Evolutionary conservation across 2,888 invertebrate species (phyloP).

Genomic region (Melieria omissa): DNA sequence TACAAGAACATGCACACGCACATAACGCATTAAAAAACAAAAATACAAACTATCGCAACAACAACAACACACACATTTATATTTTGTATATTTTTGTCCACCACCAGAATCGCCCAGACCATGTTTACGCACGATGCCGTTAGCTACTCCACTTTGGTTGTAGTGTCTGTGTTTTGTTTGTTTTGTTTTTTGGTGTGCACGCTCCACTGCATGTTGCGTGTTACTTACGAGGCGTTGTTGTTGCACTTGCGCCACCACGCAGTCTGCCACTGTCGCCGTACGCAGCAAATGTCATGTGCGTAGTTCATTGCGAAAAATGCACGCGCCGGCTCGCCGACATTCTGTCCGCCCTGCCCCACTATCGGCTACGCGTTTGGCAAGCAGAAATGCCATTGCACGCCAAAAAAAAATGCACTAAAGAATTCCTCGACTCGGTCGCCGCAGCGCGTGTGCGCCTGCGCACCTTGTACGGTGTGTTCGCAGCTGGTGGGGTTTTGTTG

Average conservation of each 20-base stretch:
- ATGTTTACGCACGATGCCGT: neutral
- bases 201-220: slow-evolving; percentile 11
- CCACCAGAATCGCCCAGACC: too few relatives aligned
- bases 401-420: neutral
- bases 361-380: neutral
- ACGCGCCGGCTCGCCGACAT: neutral
- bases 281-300: slow-evolving; percentile 32
- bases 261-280: neutral
- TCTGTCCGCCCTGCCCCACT: neutral
- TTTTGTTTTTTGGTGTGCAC: slow-evolving; percentile 1
- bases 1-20: neutral
- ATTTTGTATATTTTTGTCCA: neutral
- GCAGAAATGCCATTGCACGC: neutral
- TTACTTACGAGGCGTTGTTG: neutral
- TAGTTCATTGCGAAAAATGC: slow-evolving; percentile 25
- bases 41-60: slow-evolving; percentile 16
- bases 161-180: neutral
- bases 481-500: too few relatives aligned
- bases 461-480: neutral
- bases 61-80: slow-evolving; percentile 15
- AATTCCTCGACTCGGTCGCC: neutral
- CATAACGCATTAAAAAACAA: slow-evolving; percentile 3
- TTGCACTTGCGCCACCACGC: neutral
- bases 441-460: neutral
- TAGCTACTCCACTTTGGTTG: neutral